Conservation (phyloP, 2,888 invertebrate species). For the Beris morrisii region DNA sequence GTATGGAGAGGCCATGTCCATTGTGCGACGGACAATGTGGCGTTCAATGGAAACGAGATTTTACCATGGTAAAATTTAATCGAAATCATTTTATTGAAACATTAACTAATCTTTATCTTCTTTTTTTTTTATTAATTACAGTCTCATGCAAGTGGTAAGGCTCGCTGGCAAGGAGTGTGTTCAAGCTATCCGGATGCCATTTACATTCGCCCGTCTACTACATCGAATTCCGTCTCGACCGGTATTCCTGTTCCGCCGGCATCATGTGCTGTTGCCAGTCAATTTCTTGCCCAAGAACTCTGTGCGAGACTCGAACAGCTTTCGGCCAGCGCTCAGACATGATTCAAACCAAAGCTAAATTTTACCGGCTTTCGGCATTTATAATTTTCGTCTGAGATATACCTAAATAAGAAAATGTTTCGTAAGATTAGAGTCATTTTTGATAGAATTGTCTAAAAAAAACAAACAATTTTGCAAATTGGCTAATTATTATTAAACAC, state of each 20-base stretch:
- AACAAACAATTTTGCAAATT: no score
- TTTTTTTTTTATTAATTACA: conserved; percentile 51
- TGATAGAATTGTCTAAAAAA: no score
- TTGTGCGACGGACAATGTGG: conserved; percentile 74
- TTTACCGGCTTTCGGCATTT: conserved; percentile 27
- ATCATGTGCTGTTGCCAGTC: conserved; percentile 51
- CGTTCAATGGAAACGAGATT: conserved; percentile 73
- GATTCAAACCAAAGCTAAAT: conserved; percentile 43
- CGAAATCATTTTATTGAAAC: conserved; percentile 15
- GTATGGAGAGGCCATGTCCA: conserved; percentile 73
- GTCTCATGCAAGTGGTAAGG: conserved; percentile 72
- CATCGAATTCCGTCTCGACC: neutral
- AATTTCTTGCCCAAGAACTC: conserved; percentile 59
- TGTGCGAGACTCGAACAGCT: conserved; percentile 60
- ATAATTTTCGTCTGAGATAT: conserved; percentile 30
- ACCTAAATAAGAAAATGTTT: conserved; percentile 5
- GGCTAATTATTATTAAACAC: no score
- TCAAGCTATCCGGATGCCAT: conserved; percentile 55
- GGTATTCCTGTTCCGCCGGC: neutral
- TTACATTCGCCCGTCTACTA: conserved; percentile 44
- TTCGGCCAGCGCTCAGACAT: conserved; percentile 55
- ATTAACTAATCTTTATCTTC: neutral
- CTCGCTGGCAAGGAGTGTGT: conserved; percentile 72
- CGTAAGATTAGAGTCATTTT: no score
- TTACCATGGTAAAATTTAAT: conserved; percentile 66